Evolutionary conservation across 2,113 vertebrate species (phyloP).

Genomic region (Synodontis membranacea): DNA sequence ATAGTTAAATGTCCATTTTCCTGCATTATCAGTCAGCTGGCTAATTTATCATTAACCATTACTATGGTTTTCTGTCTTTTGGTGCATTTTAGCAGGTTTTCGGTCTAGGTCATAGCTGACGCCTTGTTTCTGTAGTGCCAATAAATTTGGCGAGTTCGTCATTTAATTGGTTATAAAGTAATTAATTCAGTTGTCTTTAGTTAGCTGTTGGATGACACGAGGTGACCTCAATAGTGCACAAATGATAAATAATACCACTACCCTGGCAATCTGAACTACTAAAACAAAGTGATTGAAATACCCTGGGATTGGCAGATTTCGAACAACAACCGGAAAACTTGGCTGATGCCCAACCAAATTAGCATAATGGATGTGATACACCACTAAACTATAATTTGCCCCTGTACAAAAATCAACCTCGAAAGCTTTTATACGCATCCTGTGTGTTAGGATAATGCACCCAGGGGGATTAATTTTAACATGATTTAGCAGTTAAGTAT

Average conservation of each 20-base stretch:
- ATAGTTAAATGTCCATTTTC: background rate
- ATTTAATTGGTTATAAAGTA: background rate
- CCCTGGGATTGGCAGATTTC: background rate
- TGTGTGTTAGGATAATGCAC: background rate
- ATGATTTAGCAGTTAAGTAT: conserved; percentile 10
- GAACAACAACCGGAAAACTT: background rate
- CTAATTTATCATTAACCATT: background rate
- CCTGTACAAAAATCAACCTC: background rate
- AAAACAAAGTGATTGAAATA: background rate
- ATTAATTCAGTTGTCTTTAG: background rate
- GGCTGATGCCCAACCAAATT: background rate
- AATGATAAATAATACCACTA: background rate
- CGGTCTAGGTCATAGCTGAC: background rate
- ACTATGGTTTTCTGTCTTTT: background rate
- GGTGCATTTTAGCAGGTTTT: background rate
- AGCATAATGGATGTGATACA: background rate
- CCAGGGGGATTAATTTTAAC: background rate
- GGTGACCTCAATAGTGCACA: background rate
- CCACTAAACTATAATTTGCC: background rate
- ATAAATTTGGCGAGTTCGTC: background rate
- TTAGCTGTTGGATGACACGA: background rate
- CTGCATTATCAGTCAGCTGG: background rate
- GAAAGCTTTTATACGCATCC: background rate
- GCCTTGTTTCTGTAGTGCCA: background rate
- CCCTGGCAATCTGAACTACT: background rate